Base-by-base conservation (phyloP, 2,797 vertebrate genomes). In the Crenichthys baileyi region DNA sequence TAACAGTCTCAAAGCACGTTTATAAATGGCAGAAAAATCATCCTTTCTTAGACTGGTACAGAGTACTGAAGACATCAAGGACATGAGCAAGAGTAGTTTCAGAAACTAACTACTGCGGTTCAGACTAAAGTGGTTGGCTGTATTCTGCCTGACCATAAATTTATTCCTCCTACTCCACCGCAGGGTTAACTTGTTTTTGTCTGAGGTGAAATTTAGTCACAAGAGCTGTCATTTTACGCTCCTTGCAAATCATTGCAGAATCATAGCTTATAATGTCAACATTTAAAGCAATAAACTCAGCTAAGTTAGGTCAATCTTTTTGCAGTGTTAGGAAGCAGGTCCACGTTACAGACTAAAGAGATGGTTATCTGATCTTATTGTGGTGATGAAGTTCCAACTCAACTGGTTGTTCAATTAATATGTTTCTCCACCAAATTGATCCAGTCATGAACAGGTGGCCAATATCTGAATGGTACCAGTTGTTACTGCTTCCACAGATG, bases 1-100 rank as follows among this genome's bases (percentile, higher is more conserved):
- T 67, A 44, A 78, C 73, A 44, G 75, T 71, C 36, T 20, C 53
- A 48, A 12, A 76, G 58, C 75, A 76, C 60, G 44, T 81, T 80
- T 22, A 46, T 46, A n/a, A 76, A 79, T 18, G 50, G 4, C 75
- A 65, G 13, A n/a, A 58, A 76, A 48, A 36, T 1, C 0, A 2
- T 44, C 51, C 26, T 70, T 72, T 56, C 61, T 36, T n/a, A 51
- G 44, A 75, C 22, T 79, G 18, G 76, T 58, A 26, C 26, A 55
- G n/a, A 39, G 18, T 22, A 8, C n/a, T 61, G 46, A 76, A 83
- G 51, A 72, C 6, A 16, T 41, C 3, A 58, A 36, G 72, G 29
- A 26, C 39, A 4, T 11, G 61, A 79, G 60, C 11, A 44, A 22
- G 36, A 11, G 18, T 50, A 16, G 48, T 60, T 46, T 68, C 24